Conservation (phyloP, 2,797 vertebrate genomes). For the Lophotriccus pileatus region DNA sequence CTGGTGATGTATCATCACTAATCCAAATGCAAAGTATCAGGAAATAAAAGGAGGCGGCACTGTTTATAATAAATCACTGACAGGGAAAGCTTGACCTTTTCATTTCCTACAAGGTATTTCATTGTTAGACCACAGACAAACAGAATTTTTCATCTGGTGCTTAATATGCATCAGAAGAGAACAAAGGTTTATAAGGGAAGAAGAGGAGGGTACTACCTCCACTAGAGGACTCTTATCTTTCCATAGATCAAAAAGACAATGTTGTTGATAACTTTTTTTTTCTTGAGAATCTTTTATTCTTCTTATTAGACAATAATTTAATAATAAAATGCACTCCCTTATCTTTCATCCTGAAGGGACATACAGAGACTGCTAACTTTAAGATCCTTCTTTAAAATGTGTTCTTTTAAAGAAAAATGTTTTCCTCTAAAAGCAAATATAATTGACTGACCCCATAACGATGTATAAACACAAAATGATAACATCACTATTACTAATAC, state of each 20-base stretch:
- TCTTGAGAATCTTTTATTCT: not conserved
- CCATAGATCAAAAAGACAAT: conserved; percentile 18
- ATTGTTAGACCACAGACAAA: conserved; percentile 72
- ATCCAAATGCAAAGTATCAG: conserved; percentile 68
- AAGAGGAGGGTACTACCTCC: conserved; percentile 18
- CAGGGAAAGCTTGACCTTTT: conserved; percentile 67
- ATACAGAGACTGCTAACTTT: not conserved
- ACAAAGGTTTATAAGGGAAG: conserved; percentile 63
- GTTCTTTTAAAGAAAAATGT: not conserved
- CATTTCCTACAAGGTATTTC: conserved; percentile 73
- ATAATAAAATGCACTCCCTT: not conserved
- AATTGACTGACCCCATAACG: not conserved
- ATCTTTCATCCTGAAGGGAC: not conserved
- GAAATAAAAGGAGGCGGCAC: conserved; percentile 62
- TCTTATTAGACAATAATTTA: not conserved
- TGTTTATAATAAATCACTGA: conserved; percentile 72
- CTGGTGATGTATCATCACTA: conserved; percentile 60
- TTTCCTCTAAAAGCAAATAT: not conserved
- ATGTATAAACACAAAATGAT: not conserved
- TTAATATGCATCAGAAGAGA: conserved; percentile 70
- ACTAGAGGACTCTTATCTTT: conserved; percentile 28
- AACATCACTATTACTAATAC: not conserved
- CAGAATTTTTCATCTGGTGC: conserved; percentile 69
- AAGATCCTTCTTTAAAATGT: not conserved
- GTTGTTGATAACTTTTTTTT: not conserved